These are phyloP conservation scores for Alloplasta piceator DNA, from an alignment of 2,888 invertebrate genomes.

Conservation along the genomic window DNA sequence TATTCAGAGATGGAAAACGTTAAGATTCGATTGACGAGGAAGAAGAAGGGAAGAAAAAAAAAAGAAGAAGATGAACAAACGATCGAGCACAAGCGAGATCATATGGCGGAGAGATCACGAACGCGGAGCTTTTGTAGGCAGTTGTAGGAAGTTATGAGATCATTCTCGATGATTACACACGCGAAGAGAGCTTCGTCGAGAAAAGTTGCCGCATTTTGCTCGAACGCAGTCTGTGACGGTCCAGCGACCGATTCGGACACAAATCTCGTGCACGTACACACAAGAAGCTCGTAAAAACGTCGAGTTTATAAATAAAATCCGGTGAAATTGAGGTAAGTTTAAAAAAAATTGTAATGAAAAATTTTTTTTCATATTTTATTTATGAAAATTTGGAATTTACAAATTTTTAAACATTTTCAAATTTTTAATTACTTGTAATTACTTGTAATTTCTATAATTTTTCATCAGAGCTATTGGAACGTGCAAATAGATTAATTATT, in stretches of 20 bases:
- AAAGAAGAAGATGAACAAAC: conserved; percentile 27
- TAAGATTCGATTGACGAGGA: conserved; percentile 1
- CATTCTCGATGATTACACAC: conserved; percentile 68
- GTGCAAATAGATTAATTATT: too few species aligned
- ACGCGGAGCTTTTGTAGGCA: conserved; percentile 73
- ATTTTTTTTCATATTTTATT: background rate
- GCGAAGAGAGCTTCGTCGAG: conserved; percentile 11
- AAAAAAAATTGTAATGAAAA: background rate
- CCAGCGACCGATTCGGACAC: conserved; percentile 74
- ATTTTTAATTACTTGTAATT: background rate
- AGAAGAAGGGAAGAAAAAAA: conserved; percentile 51
- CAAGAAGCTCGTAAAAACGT: conserved; percentile 8
- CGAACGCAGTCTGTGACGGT: conserved; percentile 75
- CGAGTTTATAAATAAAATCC: conserved; percentile 29
- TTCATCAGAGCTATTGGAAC: background rate
- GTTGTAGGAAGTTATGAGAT: conserved; percentile 75
- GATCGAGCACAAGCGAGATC: conserved; percentile 51
- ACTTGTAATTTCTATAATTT: background rate
- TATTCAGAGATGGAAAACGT: background rate
- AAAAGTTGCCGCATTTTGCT: conserved; percentile 22
- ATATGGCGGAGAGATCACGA: conserved; percentile 75
- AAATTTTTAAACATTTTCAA: background rate
- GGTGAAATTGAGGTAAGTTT: conserved; percentile 48
- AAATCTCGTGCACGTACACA: conserved; percentile 29
- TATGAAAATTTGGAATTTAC: background rate